A percentile compares a stretch with the other conserved stretches of the same genome.
Conservation (phyloP, 2,888 invertebrate species). For the Aspidiotus rigidus region DNA sequence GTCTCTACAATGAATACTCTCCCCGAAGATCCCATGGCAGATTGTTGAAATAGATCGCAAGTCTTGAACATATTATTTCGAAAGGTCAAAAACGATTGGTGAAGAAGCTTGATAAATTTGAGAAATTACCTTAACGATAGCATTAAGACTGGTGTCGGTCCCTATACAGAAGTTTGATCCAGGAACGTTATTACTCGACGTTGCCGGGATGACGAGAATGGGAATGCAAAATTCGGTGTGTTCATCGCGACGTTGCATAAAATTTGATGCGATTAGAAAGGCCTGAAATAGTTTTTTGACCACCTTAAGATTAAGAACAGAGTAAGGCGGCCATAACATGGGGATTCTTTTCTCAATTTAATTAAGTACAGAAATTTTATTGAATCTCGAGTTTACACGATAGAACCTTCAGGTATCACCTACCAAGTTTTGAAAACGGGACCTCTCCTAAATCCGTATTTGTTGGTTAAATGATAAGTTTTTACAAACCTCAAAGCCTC, state of each 20-base stretch:
- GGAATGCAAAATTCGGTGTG: constrained; percentile 86
- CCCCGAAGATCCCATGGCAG: constrained; percentile 95
- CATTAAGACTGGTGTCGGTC: constrained; percentile 94
- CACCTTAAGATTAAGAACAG: not conserved
- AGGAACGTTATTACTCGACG: constrained; percentile 98
- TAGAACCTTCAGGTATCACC: too few species aligned
- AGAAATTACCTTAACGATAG: constrained; percentile 73
- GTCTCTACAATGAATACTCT: constrained; percentile 95
- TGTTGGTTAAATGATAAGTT: not conserved
- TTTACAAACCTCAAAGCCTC: constrained; percentile 78
- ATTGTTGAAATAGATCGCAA: constrained; percentile 92
- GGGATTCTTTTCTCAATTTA: too few species aligned
- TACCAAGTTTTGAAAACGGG: too few species aligned
- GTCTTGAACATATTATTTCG: constrained; percentile 47
- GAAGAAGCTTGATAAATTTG: not conserved
- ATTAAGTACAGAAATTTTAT: too few species aligned
- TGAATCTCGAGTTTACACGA: too few species aligned
- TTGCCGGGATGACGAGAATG: constrained; percentile 87
- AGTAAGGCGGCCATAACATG: not conserved
- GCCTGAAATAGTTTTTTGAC: constrained; percentile 52
- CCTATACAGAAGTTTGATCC: constrained; percentile 96
- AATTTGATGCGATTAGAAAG: constrained; percentile 67
- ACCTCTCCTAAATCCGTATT: too few species aligned
- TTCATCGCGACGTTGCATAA: constrained; percentile 61
- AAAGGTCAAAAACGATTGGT: not conserved